Percentiles rank a stretch among this genome's conserved stretches.
phyloP scores from a whole-genome alignment of 2,113 vertebrate genomes.

The Aegithalos caudatus region DNA sequence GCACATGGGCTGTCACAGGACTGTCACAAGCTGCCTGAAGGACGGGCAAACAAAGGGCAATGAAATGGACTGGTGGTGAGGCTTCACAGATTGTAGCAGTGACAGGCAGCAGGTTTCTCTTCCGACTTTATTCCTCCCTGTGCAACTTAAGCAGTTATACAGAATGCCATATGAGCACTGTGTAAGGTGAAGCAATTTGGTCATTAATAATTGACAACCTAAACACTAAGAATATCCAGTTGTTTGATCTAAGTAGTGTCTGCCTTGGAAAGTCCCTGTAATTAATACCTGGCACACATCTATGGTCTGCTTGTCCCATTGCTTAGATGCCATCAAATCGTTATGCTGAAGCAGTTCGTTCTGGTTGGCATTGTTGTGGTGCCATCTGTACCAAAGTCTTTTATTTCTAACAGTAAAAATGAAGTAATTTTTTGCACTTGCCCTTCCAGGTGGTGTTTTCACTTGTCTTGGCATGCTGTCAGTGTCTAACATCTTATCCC shows the following conservation, averaged over 20 bases:
- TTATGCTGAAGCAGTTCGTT: neutral
- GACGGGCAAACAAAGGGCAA: neutral
- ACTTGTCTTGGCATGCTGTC: neutral
- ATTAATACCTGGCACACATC: neutral
- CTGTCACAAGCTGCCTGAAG: conserved; percentile 37
- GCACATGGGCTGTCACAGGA: neutral
- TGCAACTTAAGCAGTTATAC: neutral
- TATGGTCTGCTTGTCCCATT: neutral
- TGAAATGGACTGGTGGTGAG: neutral
- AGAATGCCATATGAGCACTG: neutral
- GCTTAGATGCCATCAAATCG: neutral
- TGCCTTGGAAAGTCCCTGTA: neutral
- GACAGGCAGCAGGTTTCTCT: neutral
- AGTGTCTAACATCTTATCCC: neutral
- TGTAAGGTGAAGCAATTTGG: neutral
- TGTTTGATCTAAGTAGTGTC: neutral
- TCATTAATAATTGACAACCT: neutral
- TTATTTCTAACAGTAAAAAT: neutral
- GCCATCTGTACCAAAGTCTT: neutral
- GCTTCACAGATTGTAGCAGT: neutral
- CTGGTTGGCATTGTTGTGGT: neutral
- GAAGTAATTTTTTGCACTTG: accelerated
- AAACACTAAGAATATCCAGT: neutral
- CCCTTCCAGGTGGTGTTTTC: neutral
- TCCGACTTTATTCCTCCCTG: neutral